Base-by-base conservation (phyloP, 2,888 invertebrate species). In the Acleris holmiana region DNA sequence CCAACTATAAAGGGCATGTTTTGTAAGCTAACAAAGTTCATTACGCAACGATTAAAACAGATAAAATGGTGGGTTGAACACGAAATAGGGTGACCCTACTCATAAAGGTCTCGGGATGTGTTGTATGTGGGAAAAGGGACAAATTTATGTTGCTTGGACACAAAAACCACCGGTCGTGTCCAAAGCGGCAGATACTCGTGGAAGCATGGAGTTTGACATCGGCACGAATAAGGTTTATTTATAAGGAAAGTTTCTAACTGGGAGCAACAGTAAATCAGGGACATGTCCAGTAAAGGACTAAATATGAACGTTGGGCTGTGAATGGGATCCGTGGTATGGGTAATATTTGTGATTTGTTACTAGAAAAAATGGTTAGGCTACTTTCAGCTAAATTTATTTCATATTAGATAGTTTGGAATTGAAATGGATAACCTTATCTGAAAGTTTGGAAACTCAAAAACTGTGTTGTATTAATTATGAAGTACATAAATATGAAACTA, bases 211-310 rank as follows among this genome's bases (percentile, higher is more conserved):
- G 83, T 89, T 86, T 86, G 90, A 89, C 89, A 82, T 84, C 83
- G 83, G 87, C 82, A 77, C 82, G 85, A 86, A 87, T 86, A 88
- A 83, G 86, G 88, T 84, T 89, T 89, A 91, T 91, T 90, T 91
- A 91, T 91, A 89, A 85, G 83, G 69, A 88, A 91, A 91, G 86
- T 91, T 91, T 79, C 77, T 75, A 83, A 85, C 83, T 81, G 78
- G 71, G 73, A 73, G 79, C 76, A 76, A 83, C 86, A 85, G 82
- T 90, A 89, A 89, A 91, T 91, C 88, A 89, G 83, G 83, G 82
- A 83, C 81, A 82, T 82, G 83, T 80, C 82, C 79, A 75, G 76
- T 74, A 75, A 79, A 77, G 77, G 78, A 78, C 68, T 75, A 76
- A 73, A 71, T 70, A 68, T 67, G 67, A 70, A 66, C 63, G 61